Evolutionary conservation across 1,140 invertebrate genomes (phyloP).

Genomic region (Antheraea pernyi): DNA sequence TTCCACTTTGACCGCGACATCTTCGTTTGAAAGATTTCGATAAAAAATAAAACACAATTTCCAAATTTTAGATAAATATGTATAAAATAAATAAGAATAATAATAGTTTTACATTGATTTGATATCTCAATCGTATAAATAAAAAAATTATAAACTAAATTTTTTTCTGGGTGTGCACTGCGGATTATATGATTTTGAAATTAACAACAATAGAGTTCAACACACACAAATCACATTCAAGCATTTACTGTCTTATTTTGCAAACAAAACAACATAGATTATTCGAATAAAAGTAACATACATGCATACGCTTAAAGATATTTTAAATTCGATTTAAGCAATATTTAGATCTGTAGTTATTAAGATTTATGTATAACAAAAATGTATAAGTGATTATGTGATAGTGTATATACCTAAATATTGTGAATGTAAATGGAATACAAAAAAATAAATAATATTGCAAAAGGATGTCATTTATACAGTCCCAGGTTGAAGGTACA

Average conservation of each 20-base stretch:
- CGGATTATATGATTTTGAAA: too few relatives aligned
- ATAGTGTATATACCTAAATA: not conserved
- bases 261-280: not conserved
- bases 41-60: too few relatives aligned
- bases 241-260: not conserved
- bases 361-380: not conserved
- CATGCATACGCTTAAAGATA: not conserved
- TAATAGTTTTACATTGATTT: too few relatives aligned
- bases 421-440: not conserved
- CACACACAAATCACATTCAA: not conserved
- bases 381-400: not conserved
- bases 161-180: too few relatives aligned
- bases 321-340: not conserved
- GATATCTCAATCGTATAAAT: too few relatives aligned
- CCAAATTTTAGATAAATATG: too few relatives aligned
- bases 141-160: too few relatives aligned
- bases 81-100: too few relatives aligned
- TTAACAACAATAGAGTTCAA: not conserved
- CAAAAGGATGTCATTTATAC: not conserved
- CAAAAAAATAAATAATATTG: not conserved
- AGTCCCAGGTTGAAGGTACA: constrained; percentile 17
- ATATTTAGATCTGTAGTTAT: not conserved
- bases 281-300: not conserved
- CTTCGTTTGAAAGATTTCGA: too few relatives aligned
- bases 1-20: too few relatives aligned